phyloP scores from a whole-genome alignment of 2,797 vertebrate genomes.

The Acrossocheilus fasciatus region DNA sequence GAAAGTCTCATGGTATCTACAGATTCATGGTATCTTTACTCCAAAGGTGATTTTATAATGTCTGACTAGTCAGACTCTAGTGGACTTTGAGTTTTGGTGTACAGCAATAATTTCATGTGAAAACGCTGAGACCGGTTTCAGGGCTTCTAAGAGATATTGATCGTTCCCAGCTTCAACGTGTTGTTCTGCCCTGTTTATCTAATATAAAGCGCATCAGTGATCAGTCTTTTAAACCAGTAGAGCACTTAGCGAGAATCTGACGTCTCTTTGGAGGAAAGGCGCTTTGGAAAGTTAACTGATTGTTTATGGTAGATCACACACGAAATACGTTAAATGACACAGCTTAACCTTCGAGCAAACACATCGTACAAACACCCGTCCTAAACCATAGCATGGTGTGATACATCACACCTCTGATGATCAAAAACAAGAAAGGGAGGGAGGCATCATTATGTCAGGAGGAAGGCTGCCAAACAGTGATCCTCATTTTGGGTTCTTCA shows the following conservation, averaged over 20 bases:
- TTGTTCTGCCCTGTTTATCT: constrained; percentile 40
- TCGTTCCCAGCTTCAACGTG: constrained; percentile 38
- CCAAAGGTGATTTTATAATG: constrained; percentile 47
- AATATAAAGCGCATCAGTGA: constrained; percentile 23
- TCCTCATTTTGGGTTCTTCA: constrained; percentile 54
- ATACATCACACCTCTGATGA: constrained; percentile 59
- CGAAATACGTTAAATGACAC: constrained; percentile 18
- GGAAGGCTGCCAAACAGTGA: constrained; percentile 63
- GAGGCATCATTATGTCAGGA: constrained; percentile 65
- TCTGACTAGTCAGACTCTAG: constrained; percentile 39
- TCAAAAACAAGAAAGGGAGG: constrained; percentile 60
- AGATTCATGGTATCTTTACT: constrained; percentile 27
- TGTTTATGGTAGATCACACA: constrained; percentile 18
- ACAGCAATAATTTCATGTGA: constrained; percentile 50
- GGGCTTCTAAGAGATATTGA: constrained; percentile 48
- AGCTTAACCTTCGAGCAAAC: constrained; percentile 38
- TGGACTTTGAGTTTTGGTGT: constrained; percentile 57
- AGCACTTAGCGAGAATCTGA: constrained; percentile 6
- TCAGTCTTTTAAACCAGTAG: constrained; percentile 37
- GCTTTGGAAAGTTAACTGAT: background rate
- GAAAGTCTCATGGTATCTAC: constrained; percentile 23
- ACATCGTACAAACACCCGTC: constrained; percentile 51
- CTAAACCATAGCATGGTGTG: constrained; percentile 55
- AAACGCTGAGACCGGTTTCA: constrained; percentile 46
- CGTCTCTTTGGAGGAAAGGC: constrained; percentile 9